Base-by-base conservation (phyloP, 2,797 vertebrate genomes). In the Gobio occitaniae region DNA sequence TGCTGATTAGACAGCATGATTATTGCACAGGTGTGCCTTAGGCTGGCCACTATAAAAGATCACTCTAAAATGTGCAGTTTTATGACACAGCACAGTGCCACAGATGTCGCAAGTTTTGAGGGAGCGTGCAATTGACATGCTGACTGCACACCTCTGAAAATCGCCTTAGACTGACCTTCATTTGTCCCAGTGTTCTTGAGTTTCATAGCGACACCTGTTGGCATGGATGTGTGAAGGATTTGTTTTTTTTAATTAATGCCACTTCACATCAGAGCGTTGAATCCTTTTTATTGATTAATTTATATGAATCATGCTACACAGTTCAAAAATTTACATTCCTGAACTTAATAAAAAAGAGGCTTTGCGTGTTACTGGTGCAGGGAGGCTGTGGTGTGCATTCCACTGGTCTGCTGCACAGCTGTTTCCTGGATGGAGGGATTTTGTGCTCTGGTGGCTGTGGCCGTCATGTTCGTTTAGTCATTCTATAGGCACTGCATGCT, bases 361-460 rank as follows among this genome's bases (percentile, higher is more conserved):
- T 65, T 65, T 16, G 61, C 4, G 25, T 65, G 29, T 21, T 11
- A 3, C 50, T 75, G 72, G 50, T 76, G 72, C 48, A 12, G 29
- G 29, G 25, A 75, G 72, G 48, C 48, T 21, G 48, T 44, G 19
- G 71, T 75, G 2, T 76, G 19, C 72, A 76, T 76, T 76, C 50
- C 50, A 76, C 50, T 4, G 12, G 50, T 56, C 74, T 76, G 29
- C 50, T 38, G 74, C 54, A 13, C 69, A 56, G 74, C 74, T 76
- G 74, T 56, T 76, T 76, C 50, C 74, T 76, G 74, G 50, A 38
- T 76, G 50, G 19, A 56, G 32, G 50, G 74, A 56, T 76, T 76
- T 56, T 56, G 32, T 36, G 17, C 50, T 76, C 17, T 56, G 74
- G 32, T 76, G 29, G 50, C 72, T 76, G 11, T 54, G 19, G 72